Percentiles rank a stretch among this genome's conserved stretches.
Evolutionary conservation across 2,113 vertebrate genomes (phyloP).

Genomic region (Daubentonia madagascariensis): DNA sequence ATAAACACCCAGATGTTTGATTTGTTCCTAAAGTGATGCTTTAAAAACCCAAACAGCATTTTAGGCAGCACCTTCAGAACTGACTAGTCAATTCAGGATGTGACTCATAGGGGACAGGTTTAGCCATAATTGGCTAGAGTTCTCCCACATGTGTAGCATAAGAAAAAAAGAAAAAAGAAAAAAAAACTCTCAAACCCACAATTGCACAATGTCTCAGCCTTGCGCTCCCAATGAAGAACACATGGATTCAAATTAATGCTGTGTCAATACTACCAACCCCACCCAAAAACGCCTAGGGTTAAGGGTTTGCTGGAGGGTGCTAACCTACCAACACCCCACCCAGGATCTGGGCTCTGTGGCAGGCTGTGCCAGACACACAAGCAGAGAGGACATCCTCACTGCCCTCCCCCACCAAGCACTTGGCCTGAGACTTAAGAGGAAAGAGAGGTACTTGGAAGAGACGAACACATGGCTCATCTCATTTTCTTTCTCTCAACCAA

Average conservation of each 20-base stretch:
- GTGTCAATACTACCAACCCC: neutral
- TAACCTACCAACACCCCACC: neutral
- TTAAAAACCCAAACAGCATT: slow-evolving; percentile 61
- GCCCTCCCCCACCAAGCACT: neutral
- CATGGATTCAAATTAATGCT: slow-evolving; percentile 46
- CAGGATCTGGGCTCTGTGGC: neutral
- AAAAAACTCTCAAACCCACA: slow-evolving; percentile 57
- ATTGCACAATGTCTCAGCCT: slow-evolving; percentile 57
- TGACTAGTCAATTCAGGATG: slow-evolving; percentile 55
- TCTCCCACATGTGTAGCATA: slow-evolving; percentile 48
- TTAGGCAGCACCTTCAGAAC: slow-evolving; percentile 58
- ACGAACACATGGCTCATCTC: neutral
- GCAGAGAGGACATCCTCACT: neutral
- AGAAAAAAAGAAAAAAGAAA: neutral
- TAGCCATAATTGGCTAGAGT: slow-evolving; percentile 65
- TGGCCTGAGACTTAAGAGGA: neutral
- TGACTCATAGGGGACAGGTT: slow-evolving; percentile 67
- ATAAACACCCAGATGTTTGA: neutral
- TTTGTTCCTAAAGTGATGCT: slow-evolving; percentile 14
- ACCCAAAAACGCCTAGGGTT: neutral
- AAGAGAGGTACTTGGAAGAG: neutral
- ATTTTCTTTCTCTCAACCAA: neutral
- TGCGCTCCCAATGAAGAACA: slow-evolving; percentile 61
- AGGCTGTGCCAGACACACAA: neutral
- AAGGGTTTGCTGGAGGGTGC: neutral